These are phyloP conservation scores for Lamprologus speciosus DNA, from an alignment of 2,113 vertebrate species.

Conservation along the genomic window DNA sequence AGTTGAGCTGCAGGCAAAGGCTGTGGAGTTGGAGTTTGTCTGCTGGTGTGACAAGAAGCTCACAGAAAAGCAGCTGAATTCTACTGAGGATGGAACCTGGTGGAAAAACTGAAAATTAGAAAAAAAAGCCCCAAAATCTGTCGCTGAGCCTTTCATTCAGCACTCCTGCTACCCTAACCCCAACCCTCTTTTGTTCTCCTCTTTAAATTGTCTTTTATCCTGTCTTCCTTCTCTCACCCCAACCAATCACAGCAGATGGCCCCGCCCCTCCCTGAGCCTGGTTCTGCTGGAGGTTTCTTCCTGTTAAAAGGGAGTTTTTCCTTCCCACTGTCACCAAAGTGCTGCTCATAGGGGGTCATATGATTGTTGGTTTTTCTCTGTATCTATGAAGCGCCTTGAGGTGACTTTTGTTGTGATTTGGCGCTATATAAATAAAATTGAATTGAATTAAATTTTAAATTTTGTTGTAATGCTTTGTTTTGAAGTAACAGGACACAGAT, in stretches of 20 bases:
- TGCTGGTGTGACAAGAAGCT: neutral
- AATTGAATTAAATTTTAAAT: fast-evolving
- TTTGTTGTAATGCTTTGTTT: neutral
- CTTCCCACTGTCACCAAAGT: too few species aligned
- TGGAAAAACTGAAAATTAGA: fast-evolving
- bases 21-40: neutral
- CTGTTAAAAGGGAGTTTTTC: too few species aligned
- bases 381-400: too few species aligned
- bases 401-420: too few species aligned
- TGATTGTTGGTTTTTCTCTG: too few species aligned
- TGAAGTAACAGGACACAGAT: neutral
- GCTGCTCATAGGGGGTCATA: too few species aligned
- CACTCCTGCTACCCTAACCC: neutral
- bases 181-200: neutral
- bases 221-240: too few species aligned
- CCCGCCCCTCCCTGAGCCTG: too few species aligned
- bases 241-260: too few species aligned
- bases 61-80: too few species aligned
- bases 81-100: fast-evolving
- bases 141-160: neutral
- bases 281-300: too few species aligned
- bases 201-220: neutral
- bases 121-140: neutral
- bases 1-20: neutral
- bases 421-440: too few species aligned